These are phyloP conservation scores for Danionella dracula DNA, from an alignment of 2,797 vertebrate species.

Conservation along the genomic window DNA sequence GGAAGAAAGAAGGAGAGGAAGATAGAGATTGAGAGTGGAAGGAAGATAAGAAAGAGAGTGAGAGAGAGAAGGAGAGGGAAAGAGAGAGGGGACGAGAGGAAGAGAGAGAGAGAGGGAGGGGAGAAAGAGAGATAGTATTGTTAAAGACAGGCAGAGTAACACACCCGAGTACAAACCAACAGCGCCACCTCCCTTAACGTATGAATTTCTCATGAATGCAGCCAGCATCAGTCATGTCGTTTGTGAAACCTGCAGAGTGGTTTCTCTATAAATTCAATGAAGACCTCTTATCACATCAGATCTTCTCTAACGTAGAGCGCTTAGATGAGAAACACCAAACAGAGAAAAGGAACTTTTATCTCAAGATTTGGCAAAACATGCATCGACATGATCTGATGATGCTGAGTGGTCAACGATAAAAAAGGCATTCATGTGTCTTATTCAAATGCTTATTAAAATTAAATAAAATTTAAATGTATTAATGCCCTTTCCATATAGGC, in stretches of 20 bases:
- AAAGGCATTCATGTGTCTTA: background rate
- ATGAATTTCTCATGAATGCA: background rate
- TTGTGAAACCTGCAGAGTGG: slow-evolving; percentile 49
- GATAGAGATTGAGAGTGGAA: too few relatives aligned
- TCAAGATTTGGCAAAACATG: background rate
- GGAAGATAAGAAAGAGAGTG: too few relatives aligned
- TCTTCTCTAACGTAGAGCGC: background rate
- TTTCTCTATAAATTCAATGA: slow-evolving; percentile 42
- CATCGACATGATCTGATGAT: background rate
- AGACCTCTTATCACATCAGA: background rate
- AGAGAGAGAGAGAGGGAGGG: too few relatives aligned
- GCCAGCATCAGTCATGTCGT: slow-evolving; percentile 53
- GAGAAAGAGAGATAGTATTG: slow-evolving; percentile 7
- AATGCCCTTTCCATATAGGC: too few relatives aligned
- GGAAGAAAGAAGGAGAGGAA: too few relatives aligned
- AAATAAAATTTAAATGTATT: too few relatives aligned
- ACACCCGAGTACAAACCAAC: slow-evolving; percentile 19
- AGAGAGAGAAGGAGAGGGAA: too few relatives aligned
- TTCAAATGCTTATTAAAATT: too few relatives aligned
- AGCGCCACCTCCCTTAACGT: background rate
- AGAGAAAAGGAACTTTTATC: background rate
- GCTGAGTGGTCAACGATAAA: background rate
- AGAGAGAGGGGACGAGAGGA: too few relatives aligned
- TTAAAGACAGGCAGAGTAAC: slow-evolving; percentile 20
- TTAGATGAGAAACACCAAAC: too few relatives aligned